Percentiles rank a stretch among this genome's conserved stretches.
These are phyloP conservation scores for Brachionus plicatilis DNA, from an alignment of 1,140 invertebrate species.

Conservation along the genomic window DNA sequence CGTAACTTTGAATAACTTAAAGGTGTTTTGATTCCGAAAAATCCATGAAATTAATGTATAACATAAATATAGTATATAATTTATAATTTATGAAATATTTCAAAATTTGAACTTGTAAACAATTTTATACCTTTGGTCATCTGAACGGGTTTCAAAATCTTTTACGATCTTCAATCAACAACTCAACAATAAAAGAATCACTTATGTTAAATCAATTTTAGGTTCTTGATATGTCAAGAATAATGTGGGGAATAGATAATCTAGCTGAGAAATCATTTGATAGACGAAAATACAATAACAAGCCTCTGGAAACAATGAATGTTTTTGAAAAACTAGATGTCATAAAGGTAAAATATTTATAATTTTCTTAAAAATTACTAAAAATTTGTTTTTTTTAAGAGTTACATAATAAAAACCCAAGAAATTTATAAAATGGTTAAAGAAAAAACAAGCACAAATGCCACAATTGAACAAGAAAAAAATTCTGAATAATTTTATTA, in stretches of 20 bases:
- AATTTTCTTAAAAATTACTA: no score
- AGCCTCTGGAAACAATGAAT: constrained; percentile 20
- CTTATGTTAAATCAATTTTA: neutral
- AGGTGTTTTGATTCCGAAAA: no score
- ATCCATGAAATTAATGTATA: no score
- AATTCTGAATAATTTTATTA: neutral
- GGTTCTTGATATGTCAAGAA: constrained; percentile 10
- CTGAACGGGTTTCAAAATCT: no score
- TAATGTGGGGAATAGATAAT: constrained; percentile 39
- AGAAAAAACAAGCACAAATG: neutral
- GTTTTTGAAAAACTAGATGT: neutral
- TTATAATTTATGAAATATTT: no score
- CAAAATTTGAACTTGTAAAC: no score
- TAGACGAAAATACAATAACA: neutral
- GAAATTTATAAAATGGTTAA: constrained; percentile 19
- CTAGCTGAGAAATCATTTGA: constrained; percentile 24
- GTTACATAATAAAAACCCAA: neutral
- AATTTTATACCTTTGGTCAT: no score
- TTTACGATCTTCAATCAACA: no score
- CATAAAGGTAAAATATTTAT: neutral
- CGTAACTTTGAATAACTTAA: no score
- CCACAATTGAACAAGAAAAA: neutral
- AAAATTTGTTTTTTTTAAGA: neutral
- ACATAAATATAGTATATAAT: no score
- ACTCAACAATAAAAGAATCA: neutral